phyloP scores from a whole-genome alignment of 1,140 invertebrate genomes.

The Theocolax elegans region DNA sequence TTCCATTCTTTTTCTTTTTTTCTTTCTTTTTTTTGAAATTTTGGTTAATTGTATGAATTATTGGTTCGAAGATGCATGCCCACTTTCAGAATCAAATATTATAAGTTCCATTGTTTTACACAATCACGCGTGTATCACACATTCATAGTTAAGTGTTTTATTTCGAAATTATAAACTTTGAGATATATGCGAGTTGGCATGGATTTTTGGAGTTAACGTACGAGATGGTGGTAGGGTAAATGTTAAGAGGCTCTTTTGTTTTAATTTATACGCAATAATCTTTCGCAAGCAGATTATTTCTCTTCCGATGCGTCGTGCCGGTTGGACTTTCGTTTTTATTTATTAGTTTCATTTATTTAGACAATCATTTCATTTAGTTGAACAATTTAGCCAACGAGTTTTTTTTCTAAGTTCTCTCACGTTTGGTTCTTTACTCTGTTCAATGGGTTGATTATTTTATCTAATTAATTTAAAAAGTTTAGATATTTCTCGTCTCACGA shows the following conservation, averaged over 20 bases:
- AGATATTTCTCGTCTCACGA: slow-evolving; percentile 13
- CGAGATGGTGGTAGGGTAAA: slow-evolving; percentile 64
- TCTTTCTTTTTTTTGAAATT: too few relatives aligned
- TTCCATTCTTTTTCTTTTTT: slow-evolving; percentile 47
- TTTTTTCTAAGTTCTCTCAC: slow-evolving; percentile 38
- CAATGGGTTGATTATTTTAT: slow-evolving; percentile 7
- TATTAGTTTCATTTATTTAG: too few relatives aligned
- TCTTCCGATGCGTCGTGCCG: background rate
- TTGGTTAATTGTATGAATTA: slow-evolving; percentile 40
- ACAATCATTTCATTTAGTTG: background rate
- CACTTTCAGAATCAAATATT: slow-evolving; percentile 33
- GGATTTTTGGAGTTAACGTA: slow-evolving; percentile 31
- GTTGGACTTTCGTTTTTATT: background rate
- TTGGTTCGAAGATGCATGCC: slow-evolving; percentile 8
- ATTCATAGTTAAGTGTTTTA: background rate
- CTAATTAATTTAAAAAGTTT: background rate
- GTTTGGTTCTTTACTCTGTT: slow-evolving; percentile 27
- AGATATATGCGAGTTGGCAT: slow-evolving; percentile 26
- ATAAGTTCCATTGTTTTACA: slow-evolving; percentile 41
- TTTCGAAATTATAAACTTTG: background rate
- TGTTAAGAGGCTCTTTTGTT: slow-evolving; percentile 41
- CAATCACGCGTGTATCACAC: background rate
- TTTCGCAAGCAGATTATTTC: background rate
- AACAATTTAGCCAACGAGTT: slow-evolving; percentile 12
- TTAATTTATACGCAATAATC: background rate